These are phyloP conservation scores for Actenoides lindsayi DNA, from an alignment of 2,113 vertebrate species.

Conservation along the genomic window DNA sequence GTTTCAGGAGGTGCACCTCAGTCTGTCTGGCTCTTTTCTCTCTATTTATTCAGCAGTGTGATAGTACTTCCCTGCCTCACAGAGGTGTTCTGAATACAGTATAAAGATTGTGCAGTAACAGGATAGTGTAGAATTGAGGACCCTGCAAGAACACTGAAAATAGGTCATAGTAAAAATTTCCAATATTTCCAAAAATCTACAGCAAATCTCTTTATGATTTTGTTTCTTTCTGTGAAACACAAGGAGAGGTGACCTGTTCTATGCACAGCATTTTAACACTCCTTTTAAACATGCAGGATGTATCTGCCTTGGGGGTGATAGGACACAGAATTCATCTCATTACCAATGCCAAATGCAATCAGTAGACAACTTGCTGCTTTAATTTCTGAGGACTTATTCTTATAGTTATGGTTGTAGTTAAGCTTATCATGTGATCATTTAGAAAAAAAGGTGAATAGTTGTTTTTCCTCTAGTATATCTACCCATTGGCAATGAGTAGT, in stretches of 20 bases:
- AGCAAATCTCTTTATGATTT: neutral
- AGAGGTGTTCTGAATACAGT: neutral
- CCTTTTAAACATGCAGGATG: neutral
- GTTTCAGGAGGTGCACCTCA: neutral
- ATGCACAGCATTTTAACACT: neutral
- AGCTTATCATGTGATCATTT: constrained; percentile 64
- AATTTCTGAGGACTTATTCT: constrained; percentile 49
- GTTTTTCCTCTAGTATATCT: constrained; percentile 60
- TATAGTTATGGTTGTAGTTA: constrained; percentile 49
- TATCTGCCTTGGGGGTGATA: constrained; percentile 27
- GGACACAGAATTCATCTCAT: constrained; percentile 42
- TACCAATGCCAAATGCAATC: constrained; percentile 51
- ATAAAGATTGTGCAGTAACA: neutral
- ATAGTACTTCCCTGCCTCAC: neutral
- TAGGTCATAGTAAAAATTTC: neutral
- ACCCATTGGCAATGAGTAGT: constrained; percentile 64
- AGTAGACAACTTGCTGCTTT: constrained; percentile 59
- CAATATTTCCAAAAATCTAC: neutral
- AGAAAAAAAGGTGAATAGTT: constrained; percentile 48
- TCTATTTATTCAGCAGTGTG: neutral
- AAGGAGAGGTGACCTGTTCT: constrained; percentile 15
- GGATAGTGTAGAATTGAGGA: neutral
- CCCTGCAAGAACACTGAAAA: neutral
- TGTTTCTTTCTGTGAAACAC: neutral
- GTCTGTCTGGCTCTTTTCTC: neutral